Percentiles rank a stretch among this genome's conserved stretches.
These are phyloP conservation scores for Hyperopisus bebe DNA, from an alignment of 2,113 vertebrate genomes.

Conservation along the genomic window DNA sequence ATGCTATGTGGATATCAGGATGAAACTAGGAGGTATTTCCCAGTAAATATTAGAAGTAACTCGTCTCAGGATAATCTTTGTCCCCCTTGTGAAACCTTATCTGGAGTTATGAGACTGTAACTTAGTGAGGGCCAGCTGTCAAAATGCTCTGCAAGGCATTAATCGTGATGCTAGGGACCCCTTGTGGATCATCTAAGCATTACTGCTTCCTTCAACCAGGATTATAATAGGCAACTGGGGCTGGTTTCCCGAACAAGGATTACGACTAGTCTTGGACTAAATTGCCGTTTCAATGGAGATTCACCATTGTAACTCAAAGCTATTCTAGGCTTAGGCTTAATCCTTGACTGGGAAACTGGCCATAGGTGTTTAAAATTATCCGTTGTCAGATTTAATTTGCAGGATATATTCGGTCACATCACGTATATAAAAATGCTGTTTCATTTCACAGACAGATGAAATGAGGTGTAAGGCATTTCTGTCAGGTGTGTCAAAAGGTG, in stretches of 20 bases:
- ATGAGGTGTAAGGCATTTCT: neutral
- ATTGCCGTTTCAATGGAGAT: too few relatives aligned
- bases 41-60: neutral
- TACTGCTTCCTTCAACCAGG: constrained; percentile 18
- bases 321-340: too few relatives aligned
- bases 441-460: neutral
- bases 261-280: too few relatives aligned
- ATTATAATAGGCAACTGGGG: neutral
- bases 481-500: neutral
- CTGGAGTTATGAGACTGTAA: neutral
- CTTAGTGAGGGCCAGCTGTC: neutral
- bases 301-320: too few relatives aligned
- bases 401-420: neutral
- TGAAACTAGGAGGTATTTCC: neutral
- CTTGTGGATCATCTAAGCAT: constrained; percentile 46
- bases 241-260: too few relatives aligned
- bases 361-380: neutral
- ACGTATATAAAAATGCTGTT: neutral
- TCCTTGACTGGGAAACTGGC: too few relatives aligned
- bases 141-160: neutral
- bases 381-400: neutral
- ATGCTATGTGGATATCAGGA: neutral
- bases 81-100: constrained; percentile 5
- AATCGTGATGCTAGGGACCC: constrained; percentile 47
- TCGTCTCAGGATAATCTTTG: neutral